Evolutionary conservation across 2,797 vertebrate genomes (phyloP).

Genomic region (Hephaestus fuliginosus): DNA sequence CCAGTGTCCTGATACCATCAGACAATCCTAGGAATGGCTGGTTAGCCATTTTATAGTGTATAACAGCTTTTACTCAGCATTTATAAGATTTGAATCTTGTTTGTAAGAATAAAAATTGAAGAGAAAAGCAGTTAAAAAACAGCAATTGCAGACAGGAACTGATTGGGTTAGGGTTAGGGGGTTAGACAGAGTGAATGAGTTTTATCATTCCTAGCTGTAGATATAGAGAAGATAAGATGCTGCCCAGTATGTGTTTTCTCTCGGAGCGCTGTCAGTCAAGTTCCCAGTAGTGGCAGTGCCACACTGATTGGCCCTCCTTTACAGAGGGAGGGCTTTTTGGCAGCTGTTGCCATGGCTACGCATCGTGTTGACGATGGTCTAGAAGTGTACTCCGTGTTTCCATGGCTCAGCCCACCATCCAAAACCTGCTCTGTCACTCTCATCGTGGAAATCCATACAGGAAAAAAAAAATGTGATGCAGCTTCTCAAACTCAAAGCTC

Average conservation of each 20-base stretch:
- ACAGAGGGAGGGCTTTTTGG: conserved; percentile 57
- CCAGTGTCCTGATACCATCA: conserved; percentile 10
- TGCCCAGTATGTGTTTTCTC: conserved; percentile 27
- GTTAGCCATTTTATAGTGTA: background rate
- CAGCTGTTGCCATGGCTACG: conserved; percentile 77
- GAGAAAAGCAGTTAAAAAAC: background rate
- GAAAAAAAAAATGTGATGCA: background rate
- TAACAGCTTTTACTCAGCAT: background rate
- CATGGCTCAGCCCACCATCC: conserved; percentile 34
- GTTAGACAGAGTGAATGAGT: background rate
- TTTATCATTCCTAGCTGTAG: background rate
- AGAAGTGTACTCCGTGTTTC: conserved; percentile 54
- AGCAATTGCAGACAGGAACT: background rate
- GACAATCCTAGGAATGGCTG: background rate
- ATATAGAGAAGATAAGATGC: background rate
- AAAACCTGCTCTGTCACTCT: conserved; percentile 48
- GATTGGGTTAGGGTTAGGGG: too few relatives aligned
- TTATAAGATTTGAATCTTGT: background rate
- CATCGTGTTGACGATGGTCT: conserved; percentile 61
- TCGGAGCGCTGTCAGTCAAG: conserved; percentile 49
- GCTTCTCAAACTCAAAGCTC: background rate
- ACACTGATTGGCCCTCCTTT: conserved; percentile 56
- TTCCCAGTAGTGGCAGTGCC: conserved; percentile 41
- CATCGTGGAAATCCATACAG: conserved; percentile 13
- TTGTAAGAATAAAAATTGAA: background rate